These are phyloP conservation scores for Thaleichthys pacificus DNA, from an alignment of 2,797 vertebrate genomes.

Conservation along the genomic window DNA sequence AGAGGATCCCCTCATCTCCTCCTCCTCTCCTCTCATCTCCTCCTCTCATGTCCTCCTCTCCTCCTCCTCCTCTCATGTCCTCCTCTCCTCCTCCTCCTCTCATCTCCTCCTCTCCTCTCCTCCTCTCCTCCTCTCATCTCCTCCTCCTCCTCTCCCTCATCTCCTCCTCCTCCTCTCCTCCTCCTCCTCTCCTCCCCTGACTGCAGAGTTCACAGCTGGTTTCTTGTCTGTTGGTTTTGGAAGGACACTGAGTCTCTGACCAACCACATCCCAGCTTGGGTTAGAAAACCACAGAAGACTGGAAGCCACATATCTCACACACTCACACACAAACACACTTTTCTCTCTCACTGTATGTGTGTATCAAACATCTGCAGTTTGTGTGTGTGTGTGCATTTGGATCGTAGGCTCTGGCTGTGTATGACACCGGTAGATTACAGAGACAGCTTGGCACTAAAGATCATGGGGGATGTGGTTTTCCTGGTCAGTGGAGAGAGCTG, in stretches of 20 bases:
- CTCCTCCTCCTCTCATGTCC: conserved; percentile 26
- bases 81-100: conserved; percentile 28
- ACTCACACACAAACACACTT: not conserved
- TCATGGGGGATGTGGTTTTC: conserved; percentile 41
- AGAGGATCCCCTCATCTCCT: too few relatives aligned
- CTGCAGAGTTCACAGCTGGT: conserved; percentile 55
- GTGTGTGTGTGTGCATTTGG: conserved; percentile 13
- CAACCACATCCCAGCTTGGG: conserved; percentile 45
- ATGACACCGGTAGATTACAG: conserved; percentile 1
- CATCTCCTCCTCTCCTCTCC: not conserved
- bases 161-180: not conserved
- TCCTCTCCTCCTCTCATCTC: not conserved
- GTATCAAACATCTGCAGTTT: not conserved
- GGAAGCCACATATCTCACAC: conserved; percentile 36
- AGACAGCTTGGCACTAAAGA: conserved; percentile 39
- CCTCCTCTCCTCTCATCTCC: not conserved
- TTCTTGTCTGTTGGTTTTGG: conserved; percentile 68
- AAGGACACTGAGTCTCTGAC: conserved; percentile 57
- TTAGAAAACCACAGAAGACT: conserved; percentile 31
- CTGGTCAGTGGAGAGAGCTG: too few relatives aligned
- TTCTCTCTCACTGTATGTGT: conserved; percentile 12
- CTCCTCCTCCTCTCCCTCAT: too few relatives aligned
- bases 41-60: too few relatives aligned
- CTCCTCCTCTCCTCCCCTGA: conserved; percentile 1
- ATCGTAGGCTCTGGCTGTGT: conserved; percentile 3